Conservation (phyloP, 2,888 invertebrate genomes). For the Orchestes rusci region DNA sequence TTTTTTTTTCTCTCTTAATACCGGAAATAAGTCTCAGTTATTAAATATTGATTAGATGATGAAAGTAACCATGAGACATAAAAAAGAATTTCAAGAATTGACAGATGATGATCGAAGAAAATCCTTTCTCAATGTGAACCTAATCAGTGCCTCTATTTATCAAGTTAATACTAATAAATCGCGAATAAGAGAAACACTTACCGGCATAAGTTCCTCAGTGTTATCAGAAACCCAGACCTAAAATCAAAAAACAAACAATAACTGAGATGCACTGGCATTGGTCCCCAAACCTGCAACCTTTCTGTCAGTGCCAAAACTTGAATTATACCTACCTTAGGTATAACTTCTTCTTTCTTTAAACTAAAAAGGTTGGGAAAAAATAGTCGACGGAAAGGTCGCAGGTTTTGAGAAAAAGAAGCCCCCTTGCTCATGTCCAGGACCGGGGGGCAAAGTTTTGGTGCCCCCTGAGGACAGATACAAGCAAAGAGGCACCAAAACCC, state of each 20-base stretch:
- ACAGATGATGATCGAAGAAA: not conserved
- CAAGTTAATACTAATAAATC: too few relatives aligned
- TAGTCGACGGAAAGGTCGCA: slow-evolving; percentile 32
- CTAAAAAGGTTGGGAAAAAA: not conserved
- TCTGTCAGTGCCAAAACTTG: not conserved
- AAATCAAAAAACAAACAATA: slow-evolving; percentile 31
- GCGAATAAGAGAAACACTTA: too few relatives aligned
- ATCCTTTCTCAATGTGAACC: too few relatives aligned
- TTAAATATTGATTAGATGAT: too few relatives aligned
- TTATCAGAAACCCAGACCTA: slow-evolving; percentile 74
- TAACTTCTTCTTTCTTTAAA: not conserved
- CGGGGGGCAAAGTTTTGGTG: slow-evolving; percentile 48
- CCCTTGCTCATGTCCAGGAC: slow-evolving; percentile 44
- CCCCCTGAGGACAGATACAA: slow-evolving; percentile 43
- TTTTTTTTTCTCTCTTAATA: too few relatives aligned
- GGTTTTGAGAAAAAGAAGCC: slow-evolving; percentile 41
- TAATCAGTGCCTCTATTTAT: too few relatives aligned
- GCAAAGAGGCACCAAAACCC: slow-evolving; percentile 54
- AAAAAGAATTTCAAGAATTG: too few relatives aligned
- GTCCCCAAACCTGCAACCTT: slow-evolving; percentile 10
- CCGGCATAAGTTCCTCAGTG: slow-evolving; percentile 72
- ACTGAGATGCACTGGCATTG: not conserved
- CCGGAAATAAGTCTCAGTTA: too few relatives aligned
- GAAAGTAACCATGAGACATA: too few relatives aligned
- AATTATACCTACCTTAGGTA: not conserved